These are phyloP conservation scores for Parasteatoda lunata DNA, from an alignment of 2,888 invertebrate species.

Conservation along the genomic window DNA sequence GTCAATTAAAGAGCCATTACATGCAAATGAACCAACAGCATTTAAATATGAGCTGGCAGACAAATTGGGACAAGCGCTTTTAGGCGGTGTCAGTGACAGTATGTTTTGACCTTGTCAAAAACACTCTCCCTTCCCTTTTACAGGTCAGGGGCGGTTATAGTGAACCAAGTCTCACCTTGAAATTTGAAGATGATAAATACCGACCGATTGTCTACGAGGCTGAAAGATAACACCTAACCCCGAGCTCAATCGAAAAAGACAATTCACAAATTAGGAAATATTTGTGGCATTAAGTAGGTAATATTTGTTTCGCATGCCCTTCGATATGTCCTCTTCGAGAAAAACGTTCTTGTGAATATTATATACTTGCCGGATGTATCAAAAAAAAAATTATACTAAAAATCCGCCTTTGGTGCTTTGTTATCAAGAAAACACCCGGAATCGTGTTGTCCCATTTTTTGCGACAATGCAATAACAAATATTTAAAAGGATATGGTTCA, in stretches of 20 bases:
- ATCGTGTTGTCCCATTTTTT: background rate
- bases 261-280: constrained; percentile 20
- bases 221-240: constrained; percentile 19
- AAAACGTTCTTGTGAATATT: background rate
- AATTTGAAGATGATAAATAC: constrained; percentile 32
- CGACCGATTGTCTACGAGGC: constrained; percentile 13
- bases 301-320: constrained; percentile 10
- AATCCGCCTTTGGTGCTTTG: background rate
- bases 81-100: constrained; percentile 35
- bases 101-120: background rate
- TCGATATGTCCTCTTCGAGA: constrained; percentile 12
- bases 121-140: constrained; percentile 7
- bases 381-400: background rate
- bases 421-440: background rate
- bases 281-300: constrained; percentile 5
- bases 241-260: constrained; percentile 25
- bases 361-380: background rate
- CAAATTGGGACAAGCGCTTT: constrained; percentile 28
- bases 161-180: constrained; percentile 13
- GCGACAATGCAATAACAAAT: background rate
- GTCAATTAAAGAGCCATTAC: too few species aligned
- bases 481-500: too few species aligned
- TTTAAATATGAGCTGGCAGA: background rate
- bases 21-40: too few species aligned
- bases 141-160: constrained; percentile 20